These are phyloP conservation scores for Melanotaenia parkinsoni DNA, from an alignment of 2,797 vertebrate species.

Conservation along the genomic window DNA sequence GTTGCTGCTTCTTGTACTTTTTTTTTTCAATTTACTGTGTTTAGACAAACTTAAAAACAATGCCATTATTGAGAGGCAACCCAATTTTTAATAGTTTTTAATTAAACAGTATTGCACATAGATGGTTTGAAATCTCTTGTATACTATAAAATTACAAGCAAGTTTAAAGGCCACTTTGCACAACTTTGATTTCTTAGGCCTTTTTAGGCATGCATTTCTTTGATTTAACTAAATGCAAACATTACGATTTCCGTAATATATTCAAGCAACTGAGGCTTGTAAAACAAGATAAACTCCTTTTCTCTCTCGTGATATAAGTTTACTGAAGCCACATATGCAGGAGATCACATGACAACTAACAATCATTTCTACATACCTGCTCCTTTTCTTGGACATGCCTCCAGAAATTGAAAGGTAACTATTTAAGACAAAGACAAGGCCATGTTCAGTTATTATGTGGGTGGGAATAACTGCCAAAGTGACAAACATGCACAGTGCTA, in stretches of 20 bases:
- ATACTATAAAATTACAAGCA: background rate
- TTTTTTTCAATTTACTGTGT: background rate
- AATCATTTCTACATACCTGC: conserved; percentile 80
- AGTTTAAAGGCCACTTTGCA: background rate
- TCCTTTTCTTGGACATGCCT: conserved; percentile 90
- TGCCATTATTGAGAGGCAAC: background rate
- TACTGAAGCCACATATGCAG: background rate
- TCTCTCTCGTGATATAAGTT: background rate
- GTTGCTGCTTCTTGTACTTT: too few relatives aligned
- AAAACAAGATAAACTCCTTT: background rate
- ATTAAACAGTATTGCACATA: background rate
- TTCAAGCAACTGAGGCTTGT: background rate
- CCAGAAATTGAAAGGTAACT: conserved; percentile 77
- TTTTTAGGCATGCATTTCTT: too few relatives aligned
- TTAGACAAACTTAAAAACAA: background rate
- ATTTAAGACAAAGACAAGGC: conserved; percentile 53
- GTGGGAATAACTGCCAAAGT: conserved; percentile 37
- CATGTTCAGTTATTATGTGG: conserved; percentile 36
- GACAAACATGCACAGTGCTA: conserved; percentile 17
- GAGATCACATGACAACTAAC: background rate
- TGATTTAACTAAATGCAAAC: too few relatives aligned
- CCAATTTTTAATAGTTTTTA: background rate
- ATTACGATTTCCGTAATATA: background rate
- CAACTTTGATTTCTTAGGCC: background rate
- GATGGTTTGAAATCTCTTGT: background rate